These are phyloP conservation scores for Noctua janthina DNA, from an alignment of 2,888 invertebrate genomes.

Conservation along the genomic window DNA sequence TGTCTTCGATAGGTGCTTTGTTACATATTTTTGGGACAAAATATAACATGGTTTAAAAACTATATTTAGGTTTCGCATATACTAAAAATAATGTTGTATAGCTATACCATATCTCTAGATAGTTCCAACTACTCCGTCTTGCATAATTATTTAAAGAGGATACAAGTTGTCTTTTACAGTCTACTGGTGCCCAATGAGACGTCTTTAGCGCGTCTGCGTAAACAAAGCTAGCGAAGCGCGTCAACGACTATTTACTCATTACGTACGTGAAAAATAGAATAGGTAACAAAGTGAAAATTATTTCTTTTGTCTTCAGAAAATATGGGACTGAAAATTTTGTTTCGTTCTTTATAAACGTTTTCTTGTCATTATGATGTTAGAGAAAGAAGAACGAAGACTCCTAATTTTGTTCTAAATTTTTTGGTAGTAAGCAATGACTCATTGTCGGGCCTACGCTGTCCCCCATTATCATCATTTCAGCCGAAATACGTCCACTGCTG, in stretches of 20 bases:
- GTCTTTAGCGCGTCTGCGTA: conserved; percentile 48
- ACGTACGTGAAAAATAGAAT: background rate
- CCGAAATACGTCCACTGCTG: too few relatives aligned
- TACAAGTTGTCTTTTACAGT: conserved; percentile 61
- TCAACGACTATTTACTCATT: conserved; percentile 31
- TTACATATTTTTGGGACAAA: too few relatives aligned
- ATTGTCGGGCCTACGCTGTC: too few relatives aligned
- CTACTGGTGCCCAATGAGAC: conserved; percentile 61
- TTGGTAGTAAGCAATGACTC: too few relatives aligned
- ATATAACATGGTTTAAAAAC: too few relatives aligned
- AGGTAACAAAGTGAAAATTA: background rate
- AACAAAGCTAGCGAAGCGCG: conserved; percentile 54
- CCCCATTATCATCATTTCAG: too few relatives aligned
- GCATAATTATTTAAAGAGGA: conserved; percentile 48
- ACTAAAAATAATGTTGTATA: background rate
- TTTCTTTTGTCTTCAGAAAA: background rate
- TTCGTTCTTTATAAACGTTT: background rate
- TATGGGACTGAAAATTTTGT: background rate
- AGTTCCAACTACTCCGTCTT: conserved; percentile 20
- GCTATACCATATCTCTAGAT: background rate
- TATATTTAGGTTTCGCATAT: too few relatives aligned
- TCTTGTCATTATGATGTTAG: background rate
- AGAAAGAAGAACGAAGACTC: background rate
- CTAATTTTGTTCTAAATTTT: too few relatives aligned
- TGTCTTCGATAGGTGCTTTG: too few relatives aligned